Evolutionary conservation across 2,113 vertebrate species (phyloP).

Genomic region (Chroicocephalus ridibundus): DNA sequence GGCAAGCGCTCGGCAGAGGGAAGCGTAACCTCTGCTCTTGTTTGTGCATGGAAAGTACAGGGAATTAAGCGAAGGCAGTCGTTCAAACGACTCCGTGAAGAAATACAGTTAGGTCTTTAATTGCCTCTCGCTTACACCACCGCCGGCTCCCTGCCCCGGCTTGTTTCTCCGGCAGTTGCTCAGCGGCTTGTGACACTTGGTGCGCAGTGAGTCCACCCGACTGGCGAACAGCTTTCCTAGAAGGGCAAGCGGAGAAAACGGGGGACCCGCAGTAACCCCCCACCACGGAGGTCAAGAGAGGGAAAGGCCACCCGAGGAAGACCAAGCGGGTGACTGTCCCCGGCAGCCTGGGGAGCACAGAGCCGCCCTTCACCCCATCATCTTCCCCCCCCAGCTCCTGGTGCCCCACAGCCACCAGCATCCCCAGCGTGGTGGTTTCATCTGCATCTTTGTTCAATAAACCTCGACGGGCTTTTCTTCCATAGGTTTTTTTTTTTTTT

Average conservation of each 20-base stretch:
- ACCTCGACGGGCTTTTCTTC: accelerated
- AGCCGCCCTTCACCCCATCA: neutral
- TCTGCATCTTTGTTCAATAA: neutral
- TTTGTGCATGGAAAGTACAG: neutral
- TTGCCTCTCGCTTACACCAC: neutral
- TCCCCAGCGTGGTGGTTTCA: neutral
- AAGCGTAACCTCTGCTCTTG: neutral
- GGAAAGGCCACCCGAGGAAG: neutral
- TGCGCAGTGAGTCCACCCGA: accelerated
- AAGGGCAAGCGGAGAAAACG: neutral
- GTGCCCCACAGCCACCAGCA: neutral
- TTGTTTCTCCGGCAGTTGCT: neutral
- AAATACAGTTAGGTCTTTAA: neutral
- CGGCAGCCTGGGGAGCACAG: neutral
- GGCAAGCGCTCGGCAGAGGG: neutral
- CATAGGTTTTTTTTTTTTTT: neutral
- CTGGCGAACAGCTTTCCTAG: neutral
- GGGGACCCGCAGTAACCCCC: neutral
- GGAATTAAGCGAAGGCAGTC: neutral
- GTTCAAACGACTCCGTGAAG: neutral
- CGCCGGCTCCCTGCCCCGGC: neutral
- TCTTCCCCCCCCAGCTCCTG: neutral
- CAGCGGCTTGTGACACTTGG: neutral
- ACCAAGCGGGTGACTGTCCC: neutral
- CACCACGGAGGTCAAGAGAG: accelerated